Conservation (phyloP, 2,113 vertebrate genomes). For the Pimephales promelas region DNA sequence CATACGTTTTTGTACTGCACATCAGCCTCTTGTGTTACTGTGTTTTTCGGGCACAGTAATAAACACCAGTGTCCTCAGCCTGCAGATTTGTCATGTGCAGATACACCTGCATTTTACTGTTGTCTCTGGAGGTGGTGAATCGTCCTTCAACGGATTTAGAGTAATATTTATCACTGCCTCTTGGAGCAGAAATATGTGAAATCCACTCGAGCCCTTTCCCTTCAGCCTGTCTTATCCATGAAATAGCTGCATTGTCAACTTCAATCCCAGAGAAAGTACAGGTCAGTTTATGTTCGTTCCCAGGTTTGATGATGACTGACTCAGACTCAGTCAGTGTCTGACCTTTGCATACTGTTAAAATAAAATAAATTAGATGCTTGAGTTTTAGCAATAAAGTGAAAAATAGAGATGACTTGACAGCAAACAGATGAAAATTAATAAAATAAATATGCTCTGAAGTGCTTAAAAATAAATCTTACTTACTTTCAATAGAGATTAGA, state of each 20-base stretch:
- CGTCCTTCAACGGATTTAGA: background rate
- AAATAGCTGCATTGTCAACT: background rate
- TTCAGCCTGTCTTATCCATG: constrained; percentile 33
- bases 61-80: constrained; percentile 49
- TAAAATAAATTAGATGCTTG: background rate
- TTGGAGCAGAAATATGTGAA: background rate
- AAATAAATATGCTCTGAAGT: too few species aligned
- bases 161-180: background rate
- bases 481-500: background rate
- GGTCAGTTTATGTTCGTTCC: background rate
- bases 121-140: constrained; percentile 41
- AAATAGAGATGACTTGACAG: too few species aligned
- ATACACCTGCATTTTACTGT: constrained; percentile 30
- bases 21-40: constrained; percentile 1
- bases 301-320: background rate
- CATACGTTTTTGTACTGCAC: constrained; percentile 22
- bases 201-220: constrained; percentile 36
- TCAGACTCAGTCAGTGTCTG: background rate
- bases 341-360: background rate
- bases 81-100: constrained; percentile 25
- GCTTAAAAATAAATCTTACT: background rate
- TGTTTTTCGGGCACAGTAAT: constrained; percentile 49
- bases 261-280: constrained; percentile 10
- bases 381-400: too few species aligned
- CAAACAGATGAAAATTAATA: too few species aligned